phyloP scores from a whole-genome alignment of 2,113 vertebrate genomes.

The Mystacornis crossleyi region DNA sequence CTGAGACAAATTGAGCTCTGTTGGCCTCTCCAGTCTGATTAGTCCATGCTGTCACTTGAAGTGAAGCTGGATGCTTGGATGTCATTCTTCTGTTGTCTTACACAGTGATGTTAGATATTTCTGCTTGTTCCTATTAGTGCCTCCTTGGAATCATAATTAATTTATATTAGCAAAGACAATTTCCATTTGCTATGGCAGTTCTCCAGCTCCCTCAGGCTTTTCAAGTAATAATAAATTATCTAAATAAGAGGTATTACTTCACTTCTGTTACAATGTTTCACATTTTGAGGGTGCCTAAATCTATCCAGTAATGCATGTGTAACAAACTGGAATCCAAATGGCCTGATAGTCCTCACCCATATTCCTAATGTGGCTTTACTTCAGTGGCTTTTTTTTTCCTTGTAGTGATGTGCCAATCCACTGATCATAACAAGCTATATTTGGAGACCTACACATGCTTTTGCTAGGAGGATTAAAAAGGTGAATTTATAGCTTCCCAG shows the following conservation, averaged over 20 bases:
- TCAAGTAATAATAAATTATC: conserved; percentile 44
- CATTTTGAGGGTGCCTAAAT: conserved; percentile 7
- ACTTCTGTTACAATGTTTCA: neutral
- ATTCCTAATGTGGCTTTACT: neutral
- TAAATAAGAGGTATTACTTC: conserved; percentile 25
- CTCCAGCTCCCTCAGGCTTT: conserved; percentile 35
- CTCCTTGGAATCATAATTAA: conserved; percentile 60
- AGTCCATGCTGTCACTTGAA: conserved; percentile 46
- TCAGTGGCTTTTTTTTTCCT: neutral
- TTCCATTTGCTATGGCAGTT: conserved; percentile 44
- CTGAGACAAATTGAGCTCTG: conserved; percentile 55
- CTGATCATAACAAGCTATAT: conserved; percentile 36
- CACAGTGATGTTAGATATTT: neutral
- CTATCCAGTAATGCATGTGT: neutral
- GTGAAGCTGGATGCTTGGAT: neutral
- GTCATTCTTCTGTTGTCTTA: conserved; percentile 27
- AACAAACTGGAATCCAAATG: neutral
- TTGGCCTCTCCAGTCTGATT: conserved; percentile 52
- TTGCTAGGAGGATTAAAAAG: neutral
- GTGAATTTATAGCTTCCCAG: conserved; percentile 17
- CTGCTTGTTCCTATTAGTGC: conserved; percentile 35
- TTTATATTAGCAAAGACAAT: conserved; percentile 50
- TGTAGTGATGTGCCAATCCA: neutral
- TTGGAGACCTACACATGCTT: neutral
- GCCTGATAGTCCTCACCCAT: neutral